Percentiles rank a stretch among this genome's conserved stretches.
Conservation (phyloP, 2,888 invertebrate species). For the Drosophila anceps region DNA sequence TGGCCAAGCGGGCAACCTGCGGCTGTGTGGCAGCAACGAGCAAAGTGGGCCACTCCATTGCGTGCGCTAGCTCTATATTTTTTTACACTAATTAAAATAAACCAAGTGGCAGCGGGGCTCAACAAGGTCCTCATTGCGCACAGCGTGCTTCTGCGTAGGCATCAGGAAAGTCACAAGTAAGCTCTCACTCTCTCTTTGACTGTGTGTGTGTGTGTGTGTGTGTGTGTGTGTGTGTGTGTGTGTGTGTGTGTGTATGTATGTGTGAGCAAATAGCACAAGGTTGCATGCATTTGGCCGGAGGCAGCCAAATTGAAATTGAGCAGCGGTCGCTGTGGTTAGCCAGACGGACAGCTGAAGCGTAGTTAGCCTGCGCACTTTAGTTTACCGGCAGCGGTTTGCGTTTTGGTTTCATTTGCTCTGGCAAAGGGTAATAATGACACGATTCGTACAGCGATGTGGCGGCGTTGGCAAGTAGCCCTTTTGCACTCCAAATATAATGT, state of each 20-base stretch:
- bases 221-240: constrained; percentile 7
- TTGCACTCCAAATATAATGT: constrained; percentile 12
- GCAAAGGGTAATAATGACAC: constrained; percentile 11
- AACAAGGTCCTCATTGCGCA: constrained; percentile 38
- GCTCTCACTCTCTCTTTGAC: constrained; percentile 9
- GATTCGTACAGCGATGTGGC: not conserved
- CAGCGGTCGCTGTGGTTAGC: constrained; percentile 29
- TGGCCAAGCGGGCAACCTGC: constrained; percentile 61
- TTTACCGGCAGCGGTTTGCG: constrained; percentile 39
- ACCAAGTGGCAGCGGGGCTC: constrained; percentile 69
- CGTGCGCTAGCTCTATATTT: constrained; percentile 69
- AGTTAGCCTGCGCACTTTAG: constrained; percentile 22
- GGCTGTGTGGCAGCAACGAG: constrained; percentile 66
- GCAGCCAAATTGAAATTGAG: constrained; percentile 59
- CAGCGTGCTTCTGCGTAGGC: constrained; percentile 32
- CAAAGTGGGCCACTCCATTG: constrained; percentile 74
- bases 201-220: not conserved
- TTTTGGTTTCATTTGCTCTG: constrained; percentile 37
- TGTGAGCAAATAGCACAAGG: constrained; percentile 71
- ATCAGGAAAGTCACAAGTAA: constrained; percentile 59
- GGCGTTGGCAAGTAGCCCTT: not conserved
- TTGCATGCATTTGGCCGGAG: constrained; percentile 47
- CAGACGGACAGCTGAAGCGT: constrained; percentile 1
- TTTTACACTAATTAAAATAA: constrained; percentile 79
- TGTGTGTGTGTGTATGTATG: constrained; percentile 2